phyloP scores from a whole-genome alignment of 2,797 vertebrate genomes.

The Pseudopleuronectes americanus region DNA sequence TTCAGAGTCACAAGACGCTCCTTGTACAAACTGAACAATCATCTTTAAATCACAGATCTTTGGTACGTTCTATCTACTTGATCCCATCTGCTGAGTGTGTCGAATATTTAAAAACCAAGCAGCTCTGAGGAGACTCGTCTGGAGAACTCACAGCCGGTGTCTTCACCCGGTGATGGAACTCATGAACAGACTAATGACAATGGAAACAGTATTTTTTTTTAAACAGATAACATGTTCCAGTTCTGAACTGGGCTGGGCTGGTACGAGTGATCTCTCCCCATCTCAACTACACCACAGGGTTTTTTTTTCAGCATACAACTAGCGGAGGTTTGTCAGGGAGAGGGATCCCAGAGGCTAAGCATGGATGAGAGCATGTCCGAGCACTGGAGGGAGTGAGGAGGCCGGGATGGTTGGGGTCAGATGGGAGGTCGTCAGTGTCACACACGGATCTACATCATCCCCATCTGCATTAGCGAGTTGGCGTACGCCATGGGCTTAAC shows the following conservation, averaged over 20 bases:
- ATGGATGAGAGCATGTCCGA: constrained; percentile 59
- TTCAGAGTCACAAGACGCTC: constrained; percentile 52
- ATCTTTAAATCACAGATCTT: constrained; percentile 75
- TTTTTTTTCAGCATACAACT: constrained; percentile 58
- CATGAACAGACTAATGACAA: constrained; percentile 40
- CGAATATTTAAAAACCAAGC: constrained; percentile 61
- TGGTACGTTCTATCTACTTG: constrained; percentile 81
- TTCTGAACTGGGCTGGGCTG: constrained; percentile 32
- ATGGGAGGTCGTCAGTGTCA: constrained; percentile 64
- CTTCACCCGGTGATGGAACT: constrained; percentile 47
- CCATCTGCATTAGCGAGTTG: constrained; percentile 93
- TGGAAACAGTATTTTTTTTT: constrained; percentile 52
- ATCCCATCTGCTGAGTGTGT: constrained; percentile 61
- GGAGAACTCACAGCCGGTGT: constrained; percentile 38
- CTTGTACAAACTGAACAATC: constrained; percentile 69
- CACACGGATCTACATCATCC: constrained; percentile 89
- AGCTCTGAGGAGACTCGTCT: constrained; percentile 54
- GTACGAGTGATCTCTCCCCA: constrained; percentile 61
- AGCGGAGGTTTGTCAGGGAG: constrained; percentile 48
- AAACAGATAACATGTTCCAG: constrained; percentile 59
- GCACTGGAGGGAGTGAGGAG: constrained; percentile 72
- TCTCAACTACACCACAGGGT: constrained; percentile 52
- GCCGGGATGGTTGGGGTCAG: constrained; percentile 68
- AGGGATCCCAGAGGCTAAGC: constrained; percentile 58
- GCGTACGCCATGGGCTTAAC: constrained; percentile 97